Base-by-base conservation (phyloP, 2,888 invertebrate species). In the Cephus nigrinus region DNA sequence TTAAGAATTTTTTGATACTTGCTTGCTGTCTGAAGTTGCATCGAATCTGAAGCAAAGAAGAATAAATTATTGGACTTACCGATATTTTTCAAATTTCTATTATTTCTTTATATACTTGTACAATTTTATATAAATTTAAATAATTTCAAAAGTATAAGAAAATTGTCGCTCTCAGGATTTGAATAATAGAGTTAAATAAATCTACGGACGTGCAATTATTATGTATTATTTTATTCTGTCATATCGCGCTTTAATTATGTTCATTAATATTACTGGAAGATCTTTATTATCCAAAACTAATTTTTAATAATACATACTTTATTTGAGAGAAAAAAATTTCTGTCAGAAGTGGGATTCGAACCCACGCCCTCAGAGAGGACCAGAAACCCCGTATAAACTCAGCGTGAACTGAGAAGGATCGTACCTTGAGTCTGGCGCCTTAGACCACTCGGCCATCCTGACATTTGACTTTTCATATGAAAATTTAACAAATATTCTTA, bases 271-370 rank as follows among this genome's bases (percentile, higher is more conserved):
- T 73, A 76, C 30, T 78, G n/a, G 30, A 73, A 23, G 75, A 78
- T 69, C 36, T 78, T 69, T 76, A 75, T 34, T 35, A 40, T 71
- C 15, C 2, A 9, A 23, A 23, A 55, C 0, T 55, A 15, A 40
- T 55, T 55, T 1, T 55, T 23, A 23, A 23, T 55, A 9, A 55
- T 23, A 5, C 2, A 55, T 23, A 5, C 2, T 55, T 55, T 55
- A 23, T 55, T 9, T 15, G 55, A 23, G 23, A 33, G 3, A 12
- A 74, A 33, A 69, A 68, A 71, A 31, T 12, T 84, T 86, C 87
- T 93, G 93, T 93, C 93, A 93, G 93, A 92, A 93, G 93, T 93
- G 93, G 93, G 93, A 93, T 93, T 93, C 93, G 93, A 93, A 93
- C 93, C 93, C 93, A 93, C 93, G 93, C 93, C 93, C 93, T 93